Percentiles rank a stretch among this genome's conserved stretches.
Evolutionary conservation across 1,140 invertebrate species (phyloP).

Genomic region (Nasonia longicornis): DNA sequence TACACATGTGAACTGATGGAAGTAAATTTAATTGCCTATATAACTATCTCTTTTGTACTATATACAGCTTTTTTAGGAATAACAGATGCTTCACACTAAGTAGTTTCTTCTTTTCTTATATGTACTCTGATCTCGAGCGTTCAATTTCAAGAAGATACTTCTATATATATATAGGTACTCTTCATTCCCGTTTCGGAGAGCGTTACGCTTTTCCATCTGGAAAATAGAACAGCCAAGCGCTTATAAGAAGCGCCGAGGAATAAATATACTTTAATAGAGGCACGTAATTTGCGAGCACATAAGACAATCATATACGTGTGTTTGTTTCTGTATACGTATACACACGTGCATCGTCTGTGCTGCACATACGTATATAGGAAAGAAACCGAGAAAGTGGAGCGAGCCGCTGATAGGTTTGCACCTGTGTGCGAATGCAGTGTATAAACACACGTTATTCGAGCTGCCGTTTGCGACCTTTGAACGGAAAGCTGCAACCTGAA

Average conservation of each 20-base stretch:
- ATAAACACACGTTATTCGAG: not conserved
- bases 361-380: not conserved
- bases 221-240: not conserved
- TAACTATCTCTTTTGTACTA: not conserved
- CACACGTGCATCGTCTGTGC: not conserved
- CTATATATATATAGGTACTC: not conserved
- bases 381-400: slow-evolving; percentile 37
- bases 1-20: too few relatives aligned
- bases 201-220: not conserved
- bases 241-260: not conserved
- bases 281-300: slow-evolving; percentile 20
- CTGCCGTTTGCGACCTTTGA: slow-evolving; percentile 29
- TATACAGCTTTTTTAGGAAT: not conserved
- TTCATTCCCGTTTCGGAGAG: too few relatives aligned
- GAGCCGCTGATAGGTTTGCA: not conserved
- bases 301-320: slow-evolving; percentile 2
- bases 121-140: not conserved
- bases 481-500: slow-evolving; percentile 22
- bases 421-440: not conserved
- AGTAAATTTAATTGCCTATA: slow-evolving; percentile 27
- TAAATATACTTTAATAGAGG: not conserved
- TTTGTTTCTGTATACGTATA: too few relatives aligned
- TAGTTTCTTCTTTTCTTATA: not conserved
- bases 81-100: not conserved
- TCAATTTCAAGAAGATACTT: not conserved